A percentile compares a stretch with the other conserved stretches of the same genome.
These are phyloP conservation scores for Ictalurus punctatus DNA, from an alignment of 2,113 vertebrate genomes.

Conservation along the genomic window DNA sequence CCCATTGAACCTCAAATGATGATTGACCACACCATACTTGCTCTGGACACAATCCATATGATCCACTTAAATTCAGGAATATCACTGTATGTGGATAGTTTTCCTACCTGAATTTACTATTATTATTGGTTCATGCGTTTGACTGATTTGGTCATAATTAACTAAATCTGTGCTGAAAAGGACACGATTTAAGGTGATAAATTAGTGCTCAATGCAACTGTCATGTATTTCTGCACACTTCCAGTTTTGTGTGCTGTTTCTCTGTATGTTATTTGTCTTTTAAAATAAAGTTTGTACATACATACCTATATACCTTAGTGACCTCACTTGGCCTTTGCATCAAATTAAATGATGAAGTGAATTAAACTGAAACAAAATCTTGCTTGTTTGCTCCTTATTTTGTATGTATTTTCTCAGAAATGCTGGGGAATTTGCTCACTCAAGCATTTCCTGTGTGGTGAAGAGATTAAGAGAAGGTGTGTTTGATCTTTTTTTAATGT, in stretches of 20 bases:
- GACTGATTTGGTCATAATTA: neutral
- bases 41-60: neutral
- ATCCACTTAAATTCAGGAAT: neutral
- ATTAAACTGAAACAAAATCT: neutral
- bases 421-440: constrained; percentile 41
- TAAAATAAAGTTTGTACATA: neutral
- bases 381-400: neutral
- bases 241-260: neutral
- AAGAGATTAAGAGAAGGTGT: constrained; percentile 39
- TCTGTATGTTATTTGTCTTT: neutral
- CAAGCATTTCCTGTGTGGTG: constrained; percentile 48
- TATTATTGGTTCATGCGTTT: neutral
- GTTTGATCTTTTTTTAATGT: constrained; percentile 32
- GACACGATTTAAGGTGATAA: neutral
- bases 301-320: neutral
- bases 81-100: neutral
- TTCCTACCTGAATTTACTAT: neutral
- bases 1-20: neutral
- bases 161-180: neutral
- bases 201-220: neutral
- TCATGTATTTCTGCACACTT: neutral
- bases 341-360: neutral
- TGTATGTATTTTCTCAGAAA: constrained; percentile 33
- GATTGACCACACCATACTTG: neutral
- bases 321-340: neutral